phyloP scores from a whole-genome alignment of 2,888 invertebrate genomes.

The Lacanobia wlatinum region DNA sequence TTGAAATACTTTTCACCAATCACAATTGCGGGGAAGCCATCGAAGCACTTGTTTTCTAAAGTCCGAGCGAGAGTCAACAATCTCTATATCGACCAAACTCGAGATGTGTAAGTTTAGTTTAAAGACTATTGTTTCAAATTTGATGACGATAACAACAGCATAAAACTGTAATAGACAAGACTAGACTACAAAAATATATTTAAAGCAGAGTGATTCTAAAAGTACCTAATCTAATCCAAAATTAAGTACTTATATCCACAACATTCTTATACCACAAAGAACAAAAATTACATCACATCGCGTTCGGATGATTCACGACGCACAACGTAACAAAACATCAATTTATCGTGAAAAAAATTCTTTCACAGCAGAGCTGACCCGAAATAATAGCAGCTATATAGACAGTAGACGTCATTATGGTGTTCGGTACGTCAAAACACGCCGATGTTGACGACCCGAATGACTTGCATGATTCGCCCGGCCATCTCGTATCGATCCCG shows the following conservation, averaged over 20 bases:
- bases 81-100: constrained; percentile 17
- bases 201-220: not conserved
- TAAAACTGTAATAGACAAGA: constrained; percentile 5
- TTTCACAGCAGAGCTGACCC: constrained; percentile 59
- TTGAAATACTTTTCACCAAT: constrained; percentile 36
- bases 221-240: constrained; percentile 9
- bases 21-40: constrained; percentile 22
- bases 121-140: constrained; percentile 28
- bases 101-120: constrained; percentile 18
- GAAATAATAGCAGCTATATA: constrained; percentile 69
- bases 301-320: constrained; percentile 59
- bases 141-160: constrained; percentile 7
- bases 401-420: constrained; percentile 75
- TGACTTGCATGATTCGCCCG: constrained; percentile 83
- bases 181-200: not conserved
- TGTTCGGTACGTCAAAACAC: constrained; percentile 81
- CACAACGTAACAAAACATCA: constrained; percentile 61
- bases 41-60: constrained; percentile 39
- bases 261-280: constrained; percentile 12
- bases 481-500: constrained; percentile 81
- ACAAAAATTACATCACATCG: constrained; percentile 56
- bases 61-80: constrained; percentile 26
- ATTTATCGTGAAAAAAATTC: constrained; percentile 63
- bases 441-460: constrained; percentile 83
- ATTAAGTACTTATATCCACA: constrained; percentile 20